A percentile compares a stretch with the other conserved stretches of the same genome.
phyloP scores from a whole-genome alignment of 2,797 vertebrate species.

The Gobio occitaniae region DNA sequence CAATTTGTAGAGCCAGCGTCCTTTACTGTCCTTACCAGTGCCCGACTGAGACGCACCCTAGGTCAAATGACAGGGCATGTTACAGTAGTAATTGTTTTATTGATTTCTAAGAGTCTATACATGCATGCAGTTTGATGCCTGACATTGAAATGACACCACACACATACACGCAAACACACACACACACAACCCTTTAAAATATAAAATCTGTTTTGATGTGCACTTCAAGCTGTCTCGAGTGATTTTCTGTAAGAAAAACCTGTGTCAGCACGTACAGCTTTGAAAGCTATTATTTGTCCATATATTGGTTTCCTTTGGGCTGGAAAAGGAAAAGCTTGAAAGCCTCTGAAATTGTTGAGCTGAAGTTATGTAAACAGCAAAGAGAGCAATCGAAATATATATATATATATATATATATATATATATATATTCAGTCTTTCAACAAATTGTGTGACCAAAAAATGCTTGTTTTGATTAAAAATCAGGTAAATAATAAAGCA shows the following conservation, averaged over 20 bases:
- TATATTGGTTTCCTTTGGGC: neutral
- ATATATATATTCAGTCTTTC: neutral
- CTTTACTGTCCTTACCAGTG: too few species aligned
- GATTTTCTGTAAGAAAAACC: neutral
- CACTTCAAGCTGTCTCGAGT: neutral
- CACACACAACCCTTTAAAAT: neutral
- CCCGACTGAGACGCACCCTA: too few species aligned
- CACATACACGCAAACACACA: too few species aligned
- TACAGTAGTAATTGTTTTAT: neutral
- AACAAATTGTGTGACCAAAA: neutral
- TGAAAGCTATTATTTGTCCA: slow-evolving; percentile 1
- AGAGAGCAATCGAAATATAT: neutral
- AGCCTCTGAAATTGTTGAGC: slow-evolving; percentile 18
- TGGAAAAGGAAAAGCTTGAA: neutral
- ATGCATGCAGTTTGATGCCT: neutral
- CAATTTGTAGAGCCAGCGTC: too few species aligned
- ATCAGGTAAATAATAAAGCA: neutral
- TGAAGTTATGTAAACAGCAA: neutral
- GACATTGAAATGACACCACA: too few species aligned
- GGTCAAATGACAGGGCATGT: too few species aligned
- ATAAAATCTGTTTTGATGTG: slow-evolving; percentile 7
- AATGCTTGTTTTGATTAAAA: neutral
- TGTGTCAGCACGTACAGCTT: neutral
- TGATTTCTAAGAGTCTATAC: neutral
- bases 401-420: too few species aligned